Evolutionary conservation across 2,888 invertebrate genomes (phyloP), one percentile per base, ranked within the genome.

Genomic region (Baronia brevicornis): DNA sequence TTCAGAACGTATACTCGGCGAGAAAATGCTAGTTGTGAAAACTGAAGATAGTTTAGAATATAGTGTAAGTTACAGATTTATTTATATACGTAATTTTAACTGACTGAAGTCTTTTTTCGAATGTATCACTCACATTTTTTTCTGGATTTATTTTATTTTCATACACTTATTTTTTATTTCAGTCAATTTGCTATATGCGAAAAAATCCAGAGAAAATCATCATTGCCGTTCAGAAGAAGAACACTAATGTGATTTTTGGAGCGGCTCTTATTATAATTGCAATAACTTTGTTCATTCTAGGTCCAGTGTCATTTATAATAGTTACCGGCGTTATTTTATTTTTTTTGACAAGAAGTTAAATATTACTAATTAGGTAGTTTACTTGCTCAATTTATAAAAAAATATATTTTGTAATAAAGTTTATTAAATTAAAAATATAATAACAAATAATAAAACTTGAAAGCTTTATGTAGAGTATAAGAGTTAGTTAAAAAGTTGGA

Each of bases 1-100:
- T 64, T 7, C 77, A 80, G 80, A 80, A 47, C 62, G 44, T 23
- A 60, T 80, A 47, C 58, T 80, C 1, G 80, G 78, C 2, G 77
- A 75, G 38, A 77, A 77, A 54, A 60, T 77, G 28, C 41, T 80
- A 17, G 54, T 59, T 15, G 61, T 79, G 6, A 61, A 65, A 13
- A 74, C 74, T 41, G 56, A 63, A 18, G 61, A 70, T 10, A 64
- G 60, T 20, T 52, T 77, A 39, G 63, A 63, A 30, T 75, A 68
- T 32, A 66, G 68, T 37, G 79, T 77, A 52, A 71, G 73, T 54
- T 42, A 14, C 39, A 38, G 5, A n/a, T n/a, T n/a, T n/a, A n/a
- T n/a, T n/a, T n/a, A n/a, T n/a, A n/a, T n/a, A n/a, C n/a, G n/a
- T n/a, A n/a, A n/a, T n/a, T n/a, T 28, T 25, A 15, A 20, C 21